Evolutionary conservation across 2,797 vertebrate genomes (phyloP), one percentile per base, ranked within the genome.

Genomic region (Malacoctenus gilli): DNA sequence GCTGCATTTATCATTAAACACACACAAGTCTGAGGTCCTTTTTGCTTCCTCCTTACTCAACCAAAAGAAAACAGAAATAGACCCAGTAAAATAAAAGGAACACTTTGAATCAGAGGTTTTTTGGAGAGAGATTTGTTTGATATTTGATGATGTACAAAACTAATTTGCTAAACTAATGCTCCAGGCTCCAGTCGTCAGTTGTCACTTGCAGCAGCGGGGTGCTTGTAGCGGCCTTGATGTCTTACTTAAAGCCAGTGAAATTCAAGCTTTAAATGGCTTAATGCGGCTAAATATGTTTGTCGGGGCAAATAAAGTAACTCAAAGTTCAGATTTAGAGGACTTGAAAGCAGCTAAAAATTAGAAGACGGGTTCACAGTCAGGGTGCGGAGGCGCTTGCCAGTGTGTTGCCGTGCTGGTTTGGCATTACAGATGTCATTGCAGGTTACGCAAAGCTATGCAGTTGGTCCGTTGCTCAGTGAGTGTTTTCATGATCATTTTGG

Each of bases 1-100:
- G 44, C 56, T 60, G 23, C 78, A 85, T 85, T 79, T 73, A 83
- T 87, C 80, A 82, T 77, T 81, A 68, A 86, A 80, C 76, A 70
- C 40, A 1, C 68, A 18, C 42, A 67, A 44, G 64, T 44, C 31
- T 35, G 13, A 39, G 42, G 22, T 62, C 56, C 50, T 14, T 43
- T 51, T 54, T 28, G 37, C 41, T 49, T 34, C 28, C 37, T 41
- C 5, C 25, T 46, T 59, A 54, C 72, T 37, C 74, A 69, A 87
- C 77, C 79, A n/a, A n/a, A n/a, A n/a, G n/a, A n/a, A n/a, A n/a
- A n/a, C 69, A 83, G 70, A 88, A 86, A 83, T n/a, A n/a, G n/a
- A 28, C 71, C 16, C 48, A 58, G 80, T 65, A 28, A 1, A 38
- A 58, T 46, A 72, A 53, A 50, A 60, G 32, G 21, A 20, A 32